A percentile compares a stretch with the other conserved stretches of the same genome.
Evolutionary conservation across 2,888 invertebrate species (phyloP).

Genomic region (Pycnomerus fuliginosus): DNA sequence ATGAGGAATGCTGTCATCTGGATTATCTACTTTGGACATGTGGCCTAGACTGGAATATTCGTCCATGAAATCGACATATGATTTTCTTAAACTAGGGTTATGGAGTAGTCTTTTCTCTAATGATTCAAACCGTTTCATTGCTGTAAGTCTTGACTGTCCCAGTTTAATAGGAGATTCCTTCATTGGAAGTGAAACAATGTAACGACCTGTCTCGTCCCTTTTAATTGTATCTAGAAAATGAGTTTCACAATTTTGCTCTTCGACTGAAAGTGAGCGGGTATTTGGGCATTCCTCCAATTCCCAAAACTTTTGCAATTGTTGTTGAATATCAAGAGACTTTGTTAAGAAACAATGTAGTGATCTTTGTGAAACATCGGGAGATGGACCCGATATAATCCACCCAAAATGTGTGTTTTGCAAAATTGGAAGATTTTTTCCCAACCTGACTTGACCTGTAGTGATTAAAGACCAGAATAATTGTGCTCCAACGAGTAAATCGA

Average conservation of each 20-base stretch:
- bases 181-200: slow-evolving; percentile 26
- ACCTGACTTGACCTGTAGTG: slow-evolving; percentile 7
- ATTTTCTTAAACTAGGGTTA: slow-evolving; percentile 6
- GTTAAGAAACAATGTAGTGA: neutral
- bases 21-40: slow-evolving; percentile 16
- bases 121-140: slow-evolving; percentile 20
- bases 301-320: slow-evolving; percentile 27
- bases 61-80: slow-evolving; percentile 22
- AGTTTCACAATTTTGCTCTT: slow-evolving; percentile 15
- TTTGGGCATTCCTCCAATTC: slow-evolving; percentile 22
- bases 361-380: neutral
- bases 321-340: slow-evolving; percentile 5
- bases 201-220: slow-evolving; percentile 18
- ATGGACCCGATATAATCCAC: slow-evolving; percentile 25
- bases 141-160: slow-evolving; percentile 9
- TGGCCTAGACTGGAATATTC: slow-evolving; percentile 25
- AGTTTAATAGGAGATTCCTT: slow-evolving; percentile 11
- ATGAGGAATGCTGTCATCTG: neutral
- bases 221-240: slow-evolving; percentile 23
- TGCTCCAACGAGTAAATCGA: slow-evolving; percentile 27
- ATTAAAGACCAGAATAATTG: slow-evolving; percentile 22
- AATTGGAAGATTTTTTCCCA: slow-evolving; percentile 8
- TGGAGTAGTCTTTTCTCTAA: slow-evolving; percentile 24
- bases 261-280: slow-evolving; percentile 4
- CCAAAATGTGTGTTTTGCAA: slow-evolving; percentile 27